A percentile compares a stretch with the other conserved stretches of the same genome.
phyloP scores from a whole-genome alignment of 2,113 vertebrate species.

The Bostrychus sinensis region DNA sequence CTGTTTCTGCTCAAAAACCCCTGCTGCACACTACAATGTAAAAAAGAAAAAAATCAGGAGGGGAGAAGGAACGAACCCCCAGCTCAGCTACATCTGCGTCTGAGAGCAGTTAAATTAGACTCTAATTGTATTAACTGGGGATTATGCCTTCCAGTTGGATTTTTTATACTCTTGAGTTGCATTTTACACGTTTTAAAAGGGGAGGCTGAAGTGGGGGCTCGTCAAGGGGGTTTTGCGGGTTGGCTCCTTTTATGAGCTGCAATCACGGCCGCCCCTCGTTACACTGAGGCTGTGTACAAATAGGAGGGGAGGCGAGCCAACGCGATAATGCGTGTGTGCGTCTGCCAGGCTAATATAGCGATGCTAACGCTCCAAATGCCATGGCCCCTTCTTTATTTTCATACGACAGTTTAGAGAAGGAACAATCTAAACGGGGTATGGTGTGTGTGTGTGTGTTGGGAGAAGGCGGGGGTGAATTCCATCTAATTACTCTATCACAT shows the following conservation, averaged over 20 bases:
- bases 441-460: conserved; percentile 75
- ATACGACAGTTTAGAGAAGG: conserved; percentile 83
- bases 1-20: conserved; percentile 91
- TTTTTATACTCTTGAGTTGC: conserved; percentile 58
- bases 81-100: conserved; percentile 92
- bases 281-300: conserved; percentile 95
- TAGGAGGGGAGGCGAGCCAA: conserved; percentile 89
- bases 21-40: conserved; percentile 82
- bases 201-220: conserved; percentile 62
- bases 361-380: conserved; percentile 68
- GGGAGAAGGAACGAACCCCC: conserved; percentile 72
- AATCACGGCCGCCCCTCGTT: conserved; percentile 91
- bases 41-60: conserved; percentile 62
- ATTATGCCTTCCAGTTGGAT: conserved; percentile 91
- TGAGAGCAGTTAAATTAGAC: conserved; percentile 93
- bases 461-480: conserved; percentile 84
- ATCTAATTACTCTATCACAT: conserved; percentile 99
- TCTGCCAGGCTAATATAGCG: conserved; percentile 88
- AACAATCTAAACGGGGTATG: conserved; percentile 86
- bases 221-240: conserved; percentile 82
- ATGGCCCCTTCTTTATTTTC: conserved; percentile 41
- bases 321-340: conserved; percentile 67
- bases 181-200: conserved; percentile 86
- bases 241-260: conserved; percentile 90
- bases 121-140: conserved; percentile 96